A percentile compares a stretch with the other conserved stretches of the same genome.
Conservation (phyloP, 2,797 vertebrate genomes). For the Nasua narica region DNA sequence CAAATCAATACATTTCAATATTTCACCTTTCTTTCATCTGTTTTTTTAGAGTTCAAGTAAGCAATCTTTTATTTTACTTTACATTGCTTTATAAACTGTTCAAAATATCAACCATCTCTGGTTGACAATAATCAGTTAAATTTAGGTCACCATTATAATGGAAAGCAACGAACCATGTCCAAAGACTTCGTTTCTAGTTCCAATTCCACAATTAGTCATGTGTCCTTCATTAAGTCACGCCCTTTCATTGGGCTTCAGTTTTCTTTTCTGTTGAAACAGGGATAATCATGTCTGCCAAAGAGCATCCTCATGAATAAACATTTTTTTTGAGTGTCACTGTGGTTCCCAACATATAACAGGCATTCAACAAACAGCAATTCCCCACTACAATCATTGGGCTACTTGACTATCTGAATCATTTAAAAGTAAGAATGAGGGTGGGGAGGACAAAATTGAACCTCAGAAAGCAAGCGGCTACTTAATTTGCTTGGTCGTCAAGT, state of each 20-base stretch:
- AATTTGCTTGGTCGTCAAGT: slow-evolving; percentile 15
- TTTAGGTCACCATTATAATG: not conserved
- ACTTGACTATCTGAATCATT: not conserved
- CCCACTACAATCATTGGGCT: not conserved
- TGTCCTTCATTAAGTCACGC: not conserved
- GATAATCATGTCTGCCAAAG: not conserved
- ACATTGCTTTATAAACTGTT: not conserved
- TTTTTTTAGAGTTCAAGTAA: not conserved
- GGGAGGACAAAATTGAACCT: not conserved
- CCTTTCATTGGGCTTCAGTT: not conserved
- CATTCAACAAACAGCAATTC: not conserved
- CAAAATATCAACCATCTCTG: not conserved
- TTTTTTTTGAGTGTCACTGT: not conserved
- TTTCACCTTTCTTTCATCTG: not conserved
- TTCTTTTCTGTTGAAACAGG: not conserved
- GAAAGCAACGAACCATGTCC: not conserved
- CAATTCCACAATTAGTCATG: not conserved
- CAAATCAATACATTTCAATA: slow-evolving; percentile 28
- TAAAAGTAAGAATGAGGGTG: not conserved
- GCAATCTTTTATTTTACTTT: not conserved
- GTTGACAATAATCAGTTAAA: not conserved
- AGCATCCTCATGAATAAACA: not conserved
- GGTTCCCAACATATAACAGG: not conserved
- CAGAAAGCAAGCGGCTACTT: not conserved
- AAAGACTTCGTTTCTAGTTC: not conserved